phyloP scores from a whole-genome alignment of 2,797 vertebrate species.

The Podargus strigoides region DNA sequence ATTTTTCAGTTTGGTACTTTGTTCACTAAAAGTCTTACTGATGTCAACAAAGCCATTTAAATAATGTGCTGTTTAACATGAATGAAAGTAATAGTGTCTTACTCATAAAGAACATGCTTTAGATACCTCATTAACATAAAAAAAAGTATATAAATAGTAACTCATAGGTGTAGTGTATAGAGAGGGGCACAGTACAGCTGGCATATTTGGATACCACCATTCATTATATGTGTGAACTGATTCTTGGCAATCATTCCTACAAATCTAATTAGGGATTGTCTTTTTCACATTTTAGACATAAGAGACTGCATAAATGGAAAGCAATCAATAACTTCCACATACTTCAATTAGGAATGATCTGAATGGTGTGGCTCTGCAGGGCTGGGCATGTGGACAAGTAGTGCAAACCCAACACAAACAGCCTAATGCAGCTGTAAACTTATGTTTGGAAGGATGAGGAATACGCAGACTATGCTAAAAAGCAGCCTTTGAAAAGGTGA shows the following conservation, averaged over 20 bases:
- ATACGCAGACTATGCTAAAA: background rate
- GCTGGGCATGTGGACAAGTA: background rate
- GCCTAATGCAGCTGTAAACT: background rate
- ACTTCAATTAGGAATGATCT: background rate
- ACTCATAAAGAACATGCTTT: background rate
- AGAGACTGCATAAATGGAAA: background rate
- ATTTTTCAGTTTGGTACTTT: background rate
- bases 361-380: background rate
- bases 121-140: background rate
- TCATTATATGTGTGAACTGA: background rate
- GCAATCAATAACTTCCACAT: background rate
- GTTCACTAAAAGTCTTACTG: background rate
- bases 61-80: background rate
- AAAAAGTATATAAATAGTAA: background rate
- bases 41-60: background rate
- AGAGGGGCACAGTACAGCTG: background rate
- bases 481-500: background rate
- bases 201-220: background rate
- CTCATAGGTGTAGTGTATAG: background rate
- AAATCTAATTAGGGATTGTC: background rate
- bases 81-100: background rate
- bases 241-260: background rate
- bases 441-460: background rate
- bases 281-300: background rate
- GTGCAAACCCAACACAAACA: background rate